These are phyloP conservation scores for Notothenia coriiceps DNA, from an alignment of 2,113 vertebrate species.

Conservation along the genomic window DNA sequence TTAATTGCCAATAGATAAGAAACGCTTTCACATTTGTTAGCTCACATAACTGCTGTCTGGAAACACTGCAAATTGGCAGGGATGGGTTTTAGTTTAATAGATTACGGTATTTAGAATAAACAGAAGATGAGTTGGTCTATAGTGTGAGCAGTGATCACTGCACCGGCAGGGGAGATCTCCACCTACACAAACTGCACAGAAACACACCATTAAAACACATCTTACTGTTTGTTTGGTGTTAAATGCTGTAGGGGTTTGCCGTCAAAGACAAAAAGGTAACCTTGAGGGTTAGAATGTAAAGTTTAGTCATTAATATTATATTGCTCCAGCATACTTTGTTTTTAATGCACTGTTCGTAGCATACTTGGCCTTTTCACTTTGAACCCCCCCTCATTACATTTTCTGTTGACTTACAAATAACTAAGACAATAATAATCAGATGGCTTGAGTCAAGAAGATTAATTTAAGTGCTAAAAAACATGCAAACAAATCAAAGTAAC, in stretches of 20 bases:
- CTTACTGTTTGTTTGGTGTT: constrained; percentile 18
- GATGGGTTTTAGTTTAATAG: constrained; percentile 7
- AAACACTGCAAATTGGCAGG: background rate
- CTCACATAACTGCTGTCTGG: background rate
- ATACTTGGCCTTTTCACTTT: constrained; percentile 19
- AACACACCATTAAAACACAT: constrained; percentile 36
- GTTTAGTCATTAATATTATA: background rate
- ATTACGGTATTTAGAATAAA: constrained; percentile 3
- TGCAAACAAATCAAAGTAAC: no score
- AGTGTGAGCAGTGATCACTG: constrained; percentile 29
- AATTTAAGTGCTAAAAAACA: no score
- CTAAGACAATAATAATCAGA: no score
- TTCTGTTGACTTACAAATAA: no score
- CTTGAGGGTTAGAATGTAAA: background rate
- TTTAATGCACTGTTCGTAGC: background rate
- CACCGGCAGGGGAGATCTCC: constrained; percentile 27
- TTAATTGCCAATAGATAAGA: background rate
- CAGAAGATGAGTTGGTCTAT: constrained; percentile 12
- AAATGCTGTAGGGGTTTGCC: constrained; percentile 21
- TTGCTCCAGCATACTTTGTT: background rate
- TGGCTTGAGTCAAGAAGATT: no score
- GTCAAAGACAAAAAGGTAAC: constrained; percentile 1
- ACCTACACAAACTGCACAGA: constrained; percentile 34
- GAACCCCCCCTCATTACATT: no score
- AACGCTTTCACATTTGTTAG: background rate